These are phyloP conservation scores for Atethmia centrago DNA, from an alignment of 2,888 invertebrate species.

Conservation along the genomic window DNA sequence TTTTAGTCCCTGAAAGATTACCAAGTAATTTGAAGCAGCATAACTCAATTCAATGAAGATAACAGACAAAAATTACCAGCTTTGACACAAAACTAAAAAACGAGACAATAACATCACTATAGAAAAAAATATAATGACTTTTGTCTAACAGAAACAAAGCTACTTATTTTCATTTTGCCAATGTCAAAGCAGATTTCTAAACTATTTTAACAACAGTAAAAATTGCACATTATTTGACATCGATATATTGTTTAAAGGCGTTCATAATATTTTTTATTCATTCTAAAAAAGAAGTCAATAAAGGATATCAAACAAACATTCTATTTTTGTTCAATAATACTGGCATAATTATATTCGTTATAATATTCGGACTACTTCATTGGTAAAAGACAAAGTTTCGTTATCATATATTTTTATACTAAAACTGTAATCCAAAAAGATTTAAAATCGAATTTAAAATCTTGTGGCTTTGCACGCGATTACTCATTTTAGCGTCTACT, in stretches of 20 bases:
- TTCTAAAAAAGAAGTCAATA: conserved; percentile 43
- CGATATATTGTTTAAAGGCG: conserved; percentile 65
- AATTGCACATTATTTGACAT: conserved; percentile 75
- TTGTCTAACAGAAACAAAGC: neutral
- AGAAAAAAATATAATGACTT: conserved; percentile 34
- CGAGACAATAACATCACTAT: conserved; percentile 35
- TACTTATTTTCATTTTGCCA: conserved; percentile 54
- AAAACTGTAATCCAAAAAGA: conserved; percentile 61
- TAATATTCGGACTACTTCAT: conserved; percentile 38
- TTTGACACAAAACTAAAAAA: neutral
- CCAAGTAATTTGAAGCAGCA: too few species aligned
- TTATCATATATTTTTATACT: conserved; percentile 37
- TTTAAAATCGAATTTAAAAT: conserved; percentile 57
- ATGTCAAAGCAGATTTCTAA: conserved; percentile 57
- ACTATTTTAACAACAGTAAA: conserved; percentile 72
- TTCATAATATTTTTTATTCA: conserved; percentile 47
- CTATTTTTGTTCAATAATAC: conserved; percentile 22
- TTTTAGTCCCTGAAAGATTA: neutral
- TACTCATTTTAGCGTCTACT: neutral
- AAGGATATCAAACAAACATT: conserved; percentile 26
- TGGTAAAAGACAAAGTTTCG: conserved; percentile 43
- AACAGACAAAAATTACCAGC: neutral
- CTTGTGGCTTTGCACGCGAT: conserved; percentile 19
- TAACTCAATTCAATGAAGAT: neutral
- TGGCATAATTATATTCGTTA: conserved; percentile 34